phyloP scores from a whole-genome alignment of 2,797 vertebrate species.

The Chelidonichthys spinosus region DNA sequence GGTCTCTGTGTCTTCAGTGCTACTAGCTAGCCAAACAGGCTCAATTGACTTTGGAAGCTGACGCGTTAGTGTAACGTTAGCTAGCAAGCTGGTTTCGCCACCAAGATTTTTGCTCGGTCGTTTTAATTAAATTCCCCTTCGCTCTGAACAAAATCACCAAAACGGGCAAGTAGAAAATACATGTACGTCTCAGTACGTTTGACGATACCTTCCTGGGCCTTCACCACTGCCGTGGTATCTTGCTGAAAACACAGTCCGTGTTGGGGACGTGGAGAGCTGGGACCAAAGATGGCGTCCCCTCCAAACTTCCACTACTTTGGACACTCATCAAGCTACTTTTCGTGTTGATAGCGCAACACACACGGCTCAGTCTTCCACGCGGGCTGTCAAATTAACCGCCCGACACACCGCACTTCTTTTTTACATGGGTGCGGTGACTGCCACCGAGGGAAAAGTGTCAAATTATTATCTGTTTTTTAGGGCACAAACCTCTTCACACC shows the following conservation, averaged over 20 bases:
- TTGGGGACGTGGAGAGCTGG: constrained; percentile 98
- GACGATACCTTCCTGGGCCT: constrained; percentile 90
- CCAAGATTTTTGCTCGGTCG: constrained; percentile 52
- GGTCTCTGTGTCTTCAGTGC: constrained; percentile 67
- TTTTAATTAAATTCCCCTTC: constrained; percentile 34
- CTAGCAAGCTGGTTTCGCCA: constrained; percentile 63
- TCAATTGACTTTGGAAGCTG: constrained; percentile 75
- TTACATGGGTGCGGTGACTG: constrained; percentile 5
- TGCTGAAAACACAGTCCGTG: constrained; percentile 89
- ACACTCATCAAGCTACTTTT: constrained; percentile 99
- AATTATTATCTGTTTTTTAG: constrained; percentile 55
- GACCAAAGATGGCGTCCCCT: constrained; percentile 99
- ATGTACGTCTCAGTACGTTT: constrained; percentile 30
- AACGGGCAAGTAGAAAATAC: constrained; percentile 43
- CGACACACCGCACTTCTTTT: constrained; percentile 5
- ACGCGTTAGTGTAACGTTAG: constrained; percentile 66
- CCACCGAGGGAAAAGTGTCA: constrained; percentile 26
- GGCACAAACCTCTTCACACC: constrained; percentile 89
- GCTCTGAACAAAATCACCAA: constrained; percentile 13
- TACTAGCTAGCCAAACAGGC: constrained; percentile 75
- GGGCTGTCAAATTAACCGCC: constrained; percentile 27
- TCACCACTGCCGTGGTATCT: constrained; percentile 88
- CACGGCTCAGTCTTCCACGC: constrained; percentile 38
- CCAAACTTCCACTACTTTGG: constrained; percentile 99
- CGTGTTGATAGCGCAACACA: constrained; percentile 69